Evolutionary conservation across 1,140 invertebrate species (phyloP).

Genomic region (Drosophila miranda): DNA sequence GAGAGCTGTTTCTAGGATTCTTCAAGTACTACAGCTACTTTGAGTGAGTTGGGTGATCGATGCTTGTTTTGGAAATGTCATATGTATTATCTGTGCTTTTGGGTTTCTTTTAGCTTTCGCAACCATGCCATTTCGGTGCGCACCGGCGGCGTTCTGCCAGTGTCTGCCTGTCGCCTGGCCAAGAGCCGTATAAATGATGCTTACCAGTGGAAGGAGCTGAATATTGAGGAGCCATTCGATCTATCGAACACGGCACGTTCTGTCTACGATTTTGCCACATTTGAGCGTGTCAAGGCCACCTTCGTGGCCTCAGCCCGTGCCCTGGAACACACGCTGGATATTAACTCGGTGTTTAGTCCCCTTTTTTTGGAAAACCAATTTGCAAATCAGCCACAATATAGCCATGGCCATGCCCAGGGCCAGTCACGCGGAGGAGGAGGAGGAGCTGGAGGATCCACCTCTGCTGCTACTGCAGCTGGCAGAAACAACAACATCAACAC

Average conservation of each 20-base stretch:
- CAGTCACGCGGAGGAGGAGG: not conserved
- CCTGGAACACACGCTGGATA: conserved; percentile 64
- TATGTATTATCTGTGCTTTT: not conserved
- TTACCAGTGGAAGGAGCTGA: conserved; percentile 95
- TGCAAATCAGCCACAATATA: conserved; percentile 9
- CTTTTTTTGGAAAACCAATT: conserved; percentile 5
- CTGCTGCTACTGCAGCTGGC: too few species aligned
- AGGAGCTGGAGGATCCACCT: too few species aligned
- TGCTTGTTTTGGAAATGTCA: not conserved
- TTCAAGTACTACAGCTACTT: conserved; percentile 94
- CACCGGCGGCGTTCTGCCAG: conserved; percentile 88
- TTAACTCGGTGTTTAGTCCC: conserved; percentile 68
- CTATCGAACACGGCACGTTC: conserved; percentile 97
- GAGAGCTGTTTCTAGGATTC: conserved; percentile 94
- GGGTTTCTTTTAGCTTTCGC: conserved; percentile 85
- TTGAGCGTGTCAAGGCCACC: conserved; percentile 89
- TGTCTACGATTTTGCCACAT: conserved; percentile 93
- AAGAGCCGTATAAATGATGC: conserved; percentile 89
- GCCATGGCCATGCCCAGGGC: conserved; percentile 5
- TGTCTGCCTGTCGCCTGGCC: conserved; percentile 86
- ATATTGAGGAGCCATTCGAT: conserved; percentile 98
- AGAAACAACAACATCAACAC: too few species aligned
- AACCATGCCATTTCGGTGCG: conserved; percentile 93
- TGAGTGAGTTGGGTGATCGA: conserved; percentile 85
- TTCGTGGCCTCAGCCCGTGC: conserved; percentile 83